Base-by-base conservation (phyloP, 2,888 invertebrate genomes). In the Diloba caeruleocephala region DNA sequence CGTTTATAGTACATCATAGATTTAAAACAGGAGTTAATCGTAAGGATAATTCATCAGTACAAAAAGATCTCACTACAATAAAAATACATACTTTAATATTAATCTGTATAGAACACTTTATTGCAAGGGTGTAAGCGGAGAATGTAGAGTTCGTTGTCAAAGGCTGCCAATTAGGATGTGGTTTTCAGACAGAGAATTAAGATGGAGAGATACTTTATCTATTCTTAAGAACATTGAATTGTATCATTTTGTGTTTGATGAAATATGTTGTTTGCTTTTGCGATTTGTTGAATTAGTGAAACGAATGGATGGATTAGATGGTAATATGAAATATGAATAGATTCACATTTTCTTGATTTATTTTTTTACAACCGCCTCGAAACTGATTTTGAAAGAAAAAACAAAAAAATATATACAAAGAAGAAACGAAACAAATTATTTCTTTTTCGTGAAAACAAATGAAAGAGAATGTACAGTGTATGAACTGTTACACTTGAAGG, bases 81-180 rank as follows among this genome's bases (percentile, higher is more conserved):
- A 21, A 1, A 21, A 21, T 21, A 2, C 21, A 3, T 7, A 21
- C 1, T 21, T 21, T 21, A 21, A n/a, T 1, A 28, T 28, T 4
- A 13, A 28, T 29, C 8, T 12, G 44, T 61, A 38, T 38, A 56
- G 44, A 29, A 25, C 33, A 45, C 41, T 50, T 49, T 19, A 15
- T 23, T 38, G 37, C 32, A 38, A 34, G 28, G 15, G 28, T 28
- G 21, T 7, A 7, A 21, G 21, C 5, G 21, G 1, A 21, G 7
- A 21, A 21, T 21, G 51, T 49, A 50, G 63, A 56, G 56, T 19
- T 50, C 33, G 26, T 26, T 38, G 37, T 10, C 45, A 42, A 38
- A 45, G 29, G 33, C 10, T 50, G 56, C 61, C 62, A 61, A 61
- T 61, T 61, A 61, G 56, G 36, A 50, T 62, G 61, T 62, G 61